phyloP scores from a whole-genome alignment of 2,888 invertebrate genomes.

The Elmis aenea region DNA sequence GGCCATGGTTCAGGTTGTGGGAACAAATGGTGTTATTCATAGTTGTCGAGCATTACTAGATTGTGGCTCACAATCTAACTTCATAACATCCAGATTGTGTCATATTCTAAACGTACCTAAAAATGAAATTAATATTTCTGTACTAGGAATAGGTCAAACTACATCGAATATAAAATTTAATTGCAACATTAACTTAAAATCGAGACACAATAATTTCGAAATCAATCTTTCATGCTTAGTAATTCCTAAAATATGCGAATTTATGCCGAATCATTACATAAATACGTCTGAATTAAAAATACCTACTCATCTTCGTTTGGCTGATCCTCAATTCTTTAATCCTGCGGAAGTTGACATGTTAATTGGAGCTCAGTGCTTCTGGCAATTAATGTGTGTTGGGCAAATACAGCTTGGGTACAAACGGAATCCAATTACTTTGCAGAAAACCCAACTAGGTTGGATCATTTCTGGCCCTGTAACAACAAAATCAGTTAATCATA shows the following conservation, averaged over 20 bases:
- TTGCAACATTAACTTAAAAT: constrained; percentile 9
- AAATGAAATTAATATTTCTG: constrained; percentile 5
- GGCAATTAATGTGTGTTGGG: constrained; percentile 5
- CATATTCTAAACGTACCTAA: constrained; percentile 4
- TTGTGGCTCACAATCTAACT: constrained; percentile 16
- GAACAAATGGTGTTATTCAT: background rate
- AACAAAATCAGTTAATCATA: too few relatives aligned
- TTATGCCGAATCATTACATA: constrained; percentile 1
- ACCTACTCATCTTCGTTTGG: constrained; percentile 8
- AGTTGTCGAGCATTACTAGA: constrained; percentile 14
- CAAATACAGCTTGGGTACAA: constrained; percentile 8
- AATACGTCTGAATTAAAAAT: constrained; percentile 6
- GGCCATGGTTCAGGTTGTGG: constrained; percentile 7
- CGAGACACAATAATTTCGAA: constrained; percentile 8
- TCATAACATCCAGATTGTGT: constrained; percentile 9
- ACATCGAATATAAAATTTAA: constrained; percentile 5
- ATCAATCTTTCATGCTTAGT: constrained; percentile 7
- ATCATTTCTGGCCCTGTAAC: too few relatives aligned
- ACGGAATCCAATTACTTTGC: too few relatives aligned
- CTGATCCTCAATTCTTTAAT: constrained; percentile 7
- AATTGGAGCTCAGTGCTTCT: constrained; percentile 8
- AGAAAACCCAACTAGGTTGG: constrained; percentile 11
- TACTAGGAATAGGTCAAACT: constrained; percentile 8
- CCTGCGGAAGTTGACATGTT: constrained; percentile 3
- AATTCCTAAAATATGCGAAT: constrained; percentile 12